Base-by-base conservation (phyloP, 2,888 invertebrate species). In the Macrophya alboannulata region DNA sequence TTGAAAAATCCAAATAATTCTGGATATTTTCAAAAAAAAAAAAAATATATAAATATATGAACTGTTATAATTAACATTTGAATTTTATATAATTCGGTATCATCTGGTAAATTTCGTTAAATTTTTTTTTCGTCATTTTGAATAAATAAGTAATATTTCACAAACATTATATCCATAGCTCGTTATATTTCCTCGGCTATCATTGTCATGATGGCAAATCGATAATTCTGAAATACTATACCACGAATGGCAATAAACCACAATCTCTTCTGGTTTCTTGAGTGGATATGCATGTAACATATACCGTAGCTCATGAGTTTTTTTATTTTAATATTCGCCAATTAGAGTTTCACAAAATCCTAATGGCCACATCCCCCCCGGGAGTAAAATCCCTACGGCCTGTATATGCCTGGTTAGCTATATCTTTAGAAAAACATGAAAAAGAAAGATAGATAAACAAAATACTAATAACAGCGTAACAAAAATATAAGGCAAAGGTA, bases 291-390 rank as follows among this genome's bases (percentile, higher is more conserved):
- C 37, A 68, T 37, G 68, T 68, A 25, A 31, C 37, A 31, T 31
- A 31, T 37, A 31, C 12, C 31, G 31, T 5, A 37, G 25, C 68
- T 68, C 68, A 25, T 12, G 37, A 68, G 15, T 68, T 31, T 31
- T 31, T 31, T 68, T 37, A 31, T 68, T 25, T 68, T 31, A 51
- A 51, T 51, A 51, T 40, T 17, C n/a, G 37, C 71, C 71, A 71
- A 71, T 71, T 71, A 71, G 71, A 17, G 71, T 17, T 40, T 40
- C 9, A n/a, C 1, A n/a, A 71, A n/a, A 71, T 71, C 40, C 40
- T 71, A 43, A 71, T n/a, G n/a, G 40, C 12, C 6, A 71, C 40
- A 71, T n/a, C n/a, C 40, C 9, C 10, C 1, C 37, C 40, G n/a
- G 62, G 40, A 40, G 40, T 40, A 6, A 40, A 71, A 40, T 71